A percentile compares a stretch with the other conserved stretches of the same genome.
Evolutionary conservation across 2,113 vertebrate genomes (phyloP).

Genomic region (Ctenomys sociabilis): DNA sequence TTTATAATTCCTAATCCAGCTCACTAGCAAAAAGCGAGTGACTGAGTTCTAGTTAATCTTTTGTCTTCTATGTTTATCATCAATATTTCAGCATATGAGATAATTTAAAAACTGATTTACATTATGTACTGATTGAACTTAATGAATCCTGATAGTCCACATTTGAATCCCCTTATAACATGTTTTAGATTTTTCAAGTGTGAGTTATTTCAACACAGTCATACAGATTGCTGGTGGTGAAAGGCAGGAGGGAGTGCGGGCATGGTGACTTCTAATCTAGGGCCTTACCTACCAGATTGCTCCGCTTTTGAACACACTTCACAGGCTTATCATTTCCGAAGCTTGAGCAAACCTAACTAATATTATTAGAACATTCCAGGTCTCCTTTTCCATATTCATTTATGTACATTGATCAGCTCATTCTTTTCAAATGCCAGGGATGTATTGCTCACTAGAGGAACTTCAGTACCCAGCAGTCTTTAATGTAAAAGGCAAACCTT

Average conservation of each 20-base stretch:
- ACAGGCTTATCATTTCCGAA: conserved; percentile 54
- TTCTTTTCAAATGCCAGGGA: conserved; percentile 89
- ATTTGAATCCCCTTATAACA: neutral
- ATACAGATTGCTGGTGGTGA: neutral
- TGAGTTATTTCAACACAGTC: conserved; percentile 64
- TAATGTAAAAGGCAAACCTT: conserved; percentile 91
- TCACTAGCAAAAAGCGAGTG: neutral
- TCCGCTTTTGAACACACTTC: conserved; percentile 28
- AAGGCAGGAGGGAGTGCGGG: neutral
- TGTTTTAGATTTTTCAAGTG: conserved; percentile 22
- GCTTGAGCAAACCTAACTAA: conserved; percentile 74
- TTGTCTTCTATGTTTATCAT: conserved; percentile 23
- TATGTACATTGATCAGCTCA: conserved; percentile 84
- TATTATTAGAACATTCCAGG: conserved; percentile 79
- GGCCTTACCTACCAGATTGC: conserved; percentile 46
- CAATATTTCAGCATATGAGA: neutral
- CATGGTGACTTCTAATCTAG: conserved; percentile 10
- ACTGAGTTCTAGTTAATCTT: neutral
- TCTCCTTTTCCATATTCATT: conserved; percentile 86
- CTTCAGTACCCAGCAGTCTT: conserved; percentile 89
- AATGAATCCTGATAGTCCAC: neutral
- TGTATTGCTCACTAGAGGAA: conserved; percentile 88
- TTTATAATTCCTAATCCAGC: neutral
- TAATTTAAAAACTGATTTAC: neutral
- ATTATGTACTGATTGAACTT: neutral